Conservation (phyloP, 2,888 invertebrate species). For the Lasioglossum oenotherae region DNA sequence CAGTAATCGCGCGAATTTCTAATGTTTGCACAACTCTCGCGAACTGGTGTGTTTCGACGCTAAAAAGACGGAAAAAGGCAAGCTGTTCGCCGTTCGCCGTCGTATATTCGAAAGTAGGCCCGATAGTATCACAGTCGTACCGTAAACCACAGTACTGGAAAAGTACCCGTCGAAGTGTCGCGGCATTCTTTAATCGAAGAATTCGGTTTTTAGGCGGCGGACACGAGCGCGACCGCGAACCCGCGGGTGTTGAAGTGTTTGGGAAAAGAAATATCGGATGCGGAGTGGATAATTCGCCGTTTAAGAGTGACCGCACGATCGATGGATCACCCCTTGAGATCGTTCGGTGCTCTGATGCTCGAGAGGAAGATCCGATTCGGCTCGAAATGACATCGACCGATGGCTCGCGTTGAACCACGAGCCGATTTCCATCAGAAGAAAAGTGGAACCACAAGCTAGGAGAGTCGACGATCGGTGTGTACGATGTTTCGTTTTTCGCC, state of each 20-base stretch:
- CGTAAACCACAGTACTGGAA: neutral
- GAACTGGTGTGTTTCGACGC: neutral
- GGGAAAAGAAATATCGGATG: neutral
- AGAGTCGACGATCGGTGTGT: conserved; percentile 22
- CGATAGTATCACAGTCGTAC: neutral
- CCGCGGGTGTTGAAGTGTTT: conserved; percentile 31
- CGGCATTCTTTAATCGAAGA: neutral
- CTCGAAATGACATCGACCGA: conserved; percentile 10
- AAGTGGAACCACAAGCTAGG: neutral
- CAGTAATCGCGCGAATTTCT: neutral
- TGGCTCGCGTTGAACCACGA: conserved; percentile 1
- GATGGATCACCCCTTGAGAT: neutral
- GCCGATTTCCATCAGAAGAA: neutral
- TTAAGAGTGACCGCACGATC: neutral
- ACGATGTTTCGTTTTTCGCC: conserved; percentile 2
- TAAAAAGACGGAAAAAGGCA: neutral
- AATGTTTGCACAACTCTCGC: neutral
- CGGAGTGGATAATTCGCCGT: neutral
- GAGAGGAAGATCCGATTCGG: neutral
- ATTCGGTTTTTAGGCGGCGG: neutral
- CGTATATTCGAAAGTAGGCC: conserved; percentile 7
- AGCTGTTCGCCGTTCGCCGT: neutral
- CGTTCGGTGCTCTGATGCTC: neutral
- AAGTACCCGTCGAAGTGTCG: neutral
- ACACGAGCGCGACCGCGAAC: neutral